phyloP scores from a whole-genome alignment of 2,113 vertebrate species.

The Tonatia bakeri region DNA sequence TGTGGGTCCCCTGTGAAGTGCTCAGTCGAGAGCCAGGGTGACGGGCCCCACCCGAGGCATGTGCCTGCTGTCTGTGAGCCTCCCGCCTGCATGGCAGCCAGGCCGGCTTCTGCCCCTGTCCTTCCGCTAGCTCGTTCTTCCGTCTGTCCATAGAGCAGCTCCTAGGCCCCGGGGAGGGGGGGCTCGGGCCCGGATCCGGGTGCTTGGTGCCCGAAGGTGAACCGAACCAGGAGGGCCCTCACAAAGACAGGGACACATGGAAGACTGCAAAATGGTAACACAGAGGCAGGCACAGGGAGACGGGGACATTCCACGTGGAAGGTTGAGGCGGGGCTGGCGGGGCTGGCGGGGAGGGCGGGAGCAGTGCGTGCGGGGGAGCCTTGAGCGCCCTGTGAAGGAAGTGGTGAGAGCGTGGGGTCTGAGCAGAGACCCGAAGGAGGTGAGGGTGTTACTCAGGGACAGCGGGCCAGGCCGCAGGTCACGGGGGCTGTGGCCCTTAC shows the following conservation, averaged over 20 bases:
- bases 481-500: not conserved
- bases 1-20: slow-evolving; percentile 57
- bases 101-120: not conserved
- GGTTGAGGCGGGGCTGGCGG: not conserved
- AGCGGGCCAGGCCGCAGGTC: too few species aligned
- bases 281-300: not conserved
- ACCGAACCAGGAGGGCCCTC: not conserved
- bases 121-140: not conserved
- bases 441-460: not conserved
- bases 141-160: not conserved
- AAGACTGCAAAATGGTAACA: not conserved
- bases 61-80: not conserved
- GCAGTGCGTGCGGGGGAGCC: too few species aligned
- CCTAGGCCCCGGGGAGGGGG: not conserved
- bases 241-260: not conserved
- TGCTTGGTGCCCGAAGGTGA: not conserved
- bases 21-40: slow-evolving; percentile 56
- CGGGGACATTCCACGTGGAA: not conserved
- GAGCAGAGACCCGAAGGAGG: not conserved
- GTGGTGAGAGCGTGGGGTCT: not conserved
- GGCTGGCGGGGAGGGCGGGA: not conserved
- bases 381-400: not conserved
- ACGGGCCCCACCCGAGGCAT: slow-evolving; percentile 14
- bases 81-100: not conserved
- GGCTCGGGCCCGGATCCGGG: not conserved